Evolutionary conservation across 2,113 vertebrate species (phyloP), one percentile per base, ranked within the genome.

Genomic region (Pseudolaguvia tuberculata): DNA sequence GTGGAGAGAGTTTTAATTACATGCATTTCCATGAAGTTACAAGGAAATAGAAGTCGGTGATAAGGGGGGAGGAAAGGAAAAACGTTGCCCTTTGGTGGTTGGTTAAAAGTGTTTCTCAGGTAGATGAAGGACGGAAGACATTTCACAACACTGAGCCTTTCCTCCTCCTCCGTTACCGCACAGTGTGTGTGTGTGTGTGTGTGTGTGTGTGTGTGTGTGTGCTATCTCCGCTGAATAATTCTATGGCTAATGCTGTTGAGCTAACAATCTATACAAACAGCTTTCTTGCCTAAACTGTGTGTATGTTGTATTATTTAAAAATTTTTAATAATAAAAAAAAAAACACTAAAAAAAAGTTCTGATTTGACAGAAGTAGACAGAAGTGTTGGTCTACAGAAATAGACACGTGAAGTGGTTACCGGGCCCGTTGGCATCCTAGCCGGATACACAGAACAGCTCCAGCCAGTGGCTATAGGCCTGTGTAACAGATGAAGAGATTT

Each of bases 381-480:
- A 77, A 82, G 84, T 89, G 85, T 87, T 89, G 86, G 87, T 88
- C 89, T 90, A 91, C 82, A 90, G 83, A 90, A 84, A 91, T 86
- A 91, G 88, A 89, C 88, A 92, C 80, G 86, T 89, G 89, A 92
- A 92, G 90, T 90, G 91, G 92, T 93, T 94, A 94, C 90, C 89
- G 90, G 92, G 88, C 88, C 91, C 90, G 90, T 92, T 87, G 78
- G 87, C 90, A 85, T 92, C 89, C 90, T 89, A 89, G 83, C 86
- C 88, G 86, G 87, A 92, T 89, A 90, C 91, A 92, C 87, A 90
- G 90, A 94, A 92, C 90, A 87, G 86, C 90, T 94, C 90, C 93
- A 87, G 92, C 87, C 91, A 93, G 88, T 91, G 91, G 91, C 88
- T 93, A 94, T 92, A 91, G 90, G 93, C 91, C 91, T 90, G 93